phyloP scores from a whole-genome alignment of 2,888 invertebrate genomes.

The Campaea margaritaria region DNA sequence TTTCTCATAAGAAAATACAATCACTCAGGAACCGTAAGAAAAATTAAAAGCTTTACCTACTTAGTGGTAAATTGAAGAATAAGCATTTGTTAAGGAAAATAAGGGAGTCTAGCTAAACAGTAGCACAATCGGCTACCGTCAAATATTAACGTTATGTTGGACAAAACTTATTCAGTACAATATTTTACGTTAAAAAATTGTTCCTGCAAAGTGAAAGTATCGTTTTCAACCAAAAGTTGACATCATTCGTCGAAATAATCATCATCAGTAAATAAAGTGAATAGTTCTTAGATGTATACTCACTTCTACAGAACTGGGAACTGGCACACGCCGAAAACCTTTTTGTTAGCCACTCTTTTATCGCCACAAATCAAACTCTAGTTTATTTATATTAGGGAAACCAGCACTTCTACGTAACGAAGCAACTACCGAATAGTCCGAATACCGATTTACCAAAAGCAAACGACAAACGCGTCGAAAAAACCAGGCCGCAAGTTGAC shows the following conservation, averaged over 20 bases:
- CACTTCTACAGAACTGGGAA: slow-evolving; percentile 42
- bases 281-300: slow-evolving; percentile 48
- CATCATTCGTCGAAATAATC: slow-evolving; percentile 58
- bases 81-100: too few relatives aligned
- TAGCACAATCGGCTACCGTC: too few relatives aligned
- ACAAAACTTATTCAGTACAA: neutral
- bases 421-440: neutral
- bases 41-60: too few relatives aligned
- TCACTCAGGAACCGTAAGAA: too few relatives aligned
- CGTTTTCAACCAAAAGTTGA: slow-evolving; percentile 58
- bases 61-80: too few relatives aligned
- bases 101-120: too few relatives aligned
- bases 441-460: slow-evolving; percentile 17
- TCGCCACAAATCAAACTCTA: slow-evolving; percentile 14
- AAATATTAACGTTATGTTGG: neutral
- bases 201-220: slow-evolving; percentile 60
- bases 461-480: slow-evolving; percentile 5
- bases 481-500: neutral
- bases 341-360: slow-evolving; percentile 14
- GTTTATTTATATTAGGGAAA: slow-evolving; percentile 20
- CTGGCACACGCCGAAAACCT: slow-evolving; percentile 15
- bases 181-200: neutral
- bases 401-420: slow-evolving; percentile 6
- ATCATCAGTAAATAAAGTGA: slow-evolving; percentile 38
- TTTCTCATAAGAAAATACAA: too few relatives aligned